Evolutionary conservation across 2,797 vertebrate genomes (phyloP), one percentile per base, ranked within the genome.

Genomic region (Anguilla obscura): DNA sequence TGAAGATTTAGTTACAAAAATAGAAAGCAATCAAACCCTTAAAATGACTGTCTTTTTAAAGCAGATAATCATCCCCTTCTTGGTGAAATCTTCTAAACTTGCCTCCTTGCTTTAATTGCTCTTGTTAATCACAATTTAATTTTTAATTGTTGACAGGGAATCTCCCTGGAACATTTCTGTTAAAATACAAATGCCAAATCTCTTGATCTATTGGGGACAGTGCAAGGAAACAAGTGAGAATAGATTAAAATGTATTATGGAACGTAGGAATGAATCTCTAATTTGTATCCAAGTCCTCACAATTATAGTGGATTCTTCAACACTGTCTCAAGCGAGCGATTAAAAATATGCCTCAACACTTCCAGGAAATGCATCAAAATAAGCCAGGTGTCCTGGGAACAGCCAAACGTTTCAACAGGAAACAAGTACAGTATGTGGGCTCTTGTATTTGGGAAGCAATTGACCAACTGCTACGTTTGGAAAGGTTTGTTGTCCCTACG

Each of bases 11-110:
- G 90, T 89, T 52, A 88, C 88, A 92, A 95, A 94, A 95, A 94
- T 93, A 95, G 93, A 95, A 95, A 94, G 94, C 93, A 95, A 96
- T 95, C 95, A 96, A 93, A 92, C 90, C 93, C 92, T 93, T 93
- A 93, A 94, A 94, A 92, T 93, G 92, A 94, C 93, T 93, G 93
- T 92, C 89, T 91, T 94, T 95, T 93, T 94, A 94, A 93, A 91
- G 91, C 89, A 92, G 93, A 95, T 95, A 95, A 96, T 95, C 94
- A 93, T 89, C 90, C 90, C 89, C 87, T 91, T 91, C 93, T 94
- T 90, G 90, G 92, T 92, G 50, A 89, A 91, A 89, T 91, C 92
- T 93, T 91, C 88, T 90, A 90, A 91, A 93, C 94, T 92, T 91
- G 90, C 88, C 90, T 91, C 90, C 90, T 90, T 85, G 1, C 56